Percentiles rank a stretch among this genome's conserved stretches.
Evolutionary conservation across 2,888 invertebrate genomes (phyloP).

Genomic region (Pterostichus niger): DNA sequence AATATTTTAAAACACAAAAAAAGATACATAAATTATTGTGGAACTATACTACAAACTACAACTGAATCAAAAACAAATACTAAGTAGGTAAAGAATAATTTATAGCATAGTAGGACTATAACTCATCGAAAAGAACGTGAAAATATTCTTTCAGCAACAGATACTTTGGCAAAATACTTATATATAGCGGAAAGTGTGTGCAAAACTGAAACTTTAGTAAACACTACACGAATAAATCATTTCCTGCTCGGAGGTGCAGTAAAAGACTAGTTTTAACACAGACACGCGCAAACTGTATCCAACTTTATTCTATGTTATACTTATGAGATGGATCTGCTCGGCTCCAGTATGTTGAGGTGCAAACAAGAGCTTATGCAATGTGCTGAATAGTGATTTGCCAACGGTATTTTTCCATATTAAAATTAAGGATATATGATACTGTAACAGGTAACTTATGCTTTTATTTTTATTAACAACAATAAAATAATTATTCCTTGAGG

Average conservation of each 20-base stretch:
- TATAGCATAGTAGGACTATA: background rate
- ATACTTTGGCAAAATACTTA: conserved; percentile 32
- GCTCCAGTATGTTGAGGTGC: background rate
- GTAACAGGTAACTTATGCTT: no score
- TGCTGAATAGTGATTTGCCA: background rate
- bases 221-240: conserved; percentile 23
- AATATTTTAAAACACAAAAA: no score
- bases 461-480: no score
- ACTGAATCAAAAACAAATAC: background rate
- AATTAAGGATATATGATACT: no score
- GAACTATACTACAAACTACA: background rate
- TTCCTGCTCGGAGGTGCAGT: conserved; percentile 21
- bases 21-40: no score
- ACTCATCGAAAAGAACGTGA: conserved; percentile 21
- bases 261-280: conserved; percentile 38
- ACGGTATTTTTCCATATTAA: no score
- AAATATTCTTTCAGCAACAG: conserved; percentile 19
- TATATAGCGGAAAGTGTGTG: conserved; percentile 8
- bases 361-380: background rate
- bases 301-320: conserved; percentile 27
- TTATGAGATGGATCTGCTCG: conserved; percentile 2
- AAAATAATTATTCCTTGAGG: no score
- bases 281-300: conserved; percentile 4
- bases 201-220: conserved; percentile 29
- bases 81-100: background rate